phyloP scores from a whole-genome alignment of 1,140 invertebrate species.

The Pseudomyrmex gracilis region DNA sequence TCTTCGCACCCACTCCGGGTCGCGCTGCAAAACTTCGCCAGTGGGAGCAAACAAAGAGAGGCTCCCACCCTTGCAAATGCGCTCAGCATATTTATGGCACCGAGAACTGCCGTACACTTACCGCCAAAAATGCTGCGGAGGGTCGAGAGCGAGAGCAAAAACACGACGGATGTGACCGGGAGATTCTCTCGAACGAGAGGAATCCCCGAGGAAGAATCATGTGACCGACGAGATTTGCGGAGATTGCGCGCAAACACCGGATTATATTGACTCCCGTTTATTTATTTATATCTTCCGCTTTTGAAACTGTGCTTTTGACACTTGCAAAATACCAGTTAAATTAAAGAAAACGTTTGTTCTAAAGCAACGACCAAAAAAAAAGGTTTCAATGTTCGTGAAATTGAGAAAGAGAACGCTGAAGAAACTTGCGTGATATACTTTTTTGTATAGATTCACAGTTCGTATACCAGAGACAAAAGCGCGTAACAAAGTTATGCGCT shows the following conservation, averaged over 20 bases:
- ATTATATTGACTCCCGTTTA: slow-evolving; percentile 16
- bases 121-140: slow-evolving; percentile 46
- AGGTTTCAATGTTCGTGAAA: background rate
- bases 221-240: slow-evolving; percentile 28
- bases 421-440: too few species aligned
- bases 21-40: slow-evolving; percentile 54
- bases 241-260: slow-evolving; percentile 14
- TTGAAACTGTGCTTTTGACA: background rate
- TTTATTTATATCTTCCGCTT: background rate
- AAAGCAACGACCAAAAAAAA: too few species aligned
- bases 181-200: slow-evolving; percentile 37
- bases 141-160: slow-evolving; percentile 36
- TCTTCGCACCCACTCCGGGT: slow-evolving; percentile 21
- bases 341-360: too few species aligned
- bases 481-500: background rate
- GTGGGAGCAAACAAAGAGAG: slow-evolving; percentile 69
- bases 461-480: too few species aligned
- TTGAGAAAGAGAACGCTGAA: background rate
- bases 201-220: slow-evolving; percentile 35
- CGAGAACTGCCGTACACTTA: slow-evolving; percentile 62
- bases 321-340: too few species aligned
- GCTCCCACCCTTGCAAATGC: slow-evolving; percentile 66
- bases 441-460: background rate
- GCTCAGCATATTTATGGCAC: slow-evolving; percentile 74
- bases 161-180: slow-evolving; percentile 49